Base-by-base conservation (phyloP, 2,888 invertebrate genomes). In the Meiosimyza decipiens region DNA sequence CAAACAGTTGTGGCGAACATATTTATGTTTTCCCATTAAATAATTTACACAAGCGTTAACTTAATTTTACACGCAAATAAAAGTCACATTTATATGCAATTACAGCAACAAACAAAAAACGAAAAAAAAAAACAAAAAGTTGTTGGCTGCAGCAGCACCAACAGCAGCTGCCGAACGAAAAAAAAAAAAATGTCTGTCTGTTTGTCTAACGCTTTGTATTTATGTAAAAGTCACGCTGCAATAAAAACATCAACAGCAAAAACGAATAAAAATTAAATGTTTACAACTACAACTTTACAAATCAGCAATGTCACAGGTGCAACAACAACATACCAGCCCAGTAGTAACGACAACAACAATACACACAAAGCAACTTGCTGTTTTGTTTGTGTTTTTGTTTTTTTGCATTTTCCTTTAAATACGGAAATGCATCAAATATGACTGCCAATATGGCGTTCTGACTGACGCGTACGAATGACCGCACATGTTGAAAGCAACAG, bases 31-130 rank as follows among this genome's bases (percentile, higher is more conserved):
- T 74, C 72, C 75, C 76, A 79, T 80, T 79, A 81, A 83, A 82
- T 80, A 80, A 84, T 84, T 84, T 83, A 81, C 82, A 81, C 81
- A 77, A 79, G 79, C 82, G 82, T 83, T 83, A 84, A 84, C 84
- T 83, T 83, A 84, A 84, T 84, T 83, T 83, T 80, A 83, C 82
- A 83, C 79, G 82, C 82, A 84, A 84, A 84, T 84, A 84, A 84
- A 84, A 83, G 84, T 84, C 82, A 83, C 82, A 84, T 84, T 84
- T 84, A 84, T 84, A 84, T 84, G 84, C 84, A 84, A 84, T 84
- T 84, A 84, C 40, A 40, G 9, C 6, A 6, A 40, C 3, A 6
- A 40, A 40, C n/a, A n/a, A n/a, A n/a, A n/a, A n/a, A n/a, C n/a
- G 9, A 40, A 40, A 40, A 40, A 6, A 40, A 7, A 40, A 40